Percentiles rank a stretch among this genome's conserved stretches.
These are phyloP conservation scores for Simalia tracyae DNA, from an alignment of 2,797 vertebrate species.

Conservation along the genomic window DNA sequence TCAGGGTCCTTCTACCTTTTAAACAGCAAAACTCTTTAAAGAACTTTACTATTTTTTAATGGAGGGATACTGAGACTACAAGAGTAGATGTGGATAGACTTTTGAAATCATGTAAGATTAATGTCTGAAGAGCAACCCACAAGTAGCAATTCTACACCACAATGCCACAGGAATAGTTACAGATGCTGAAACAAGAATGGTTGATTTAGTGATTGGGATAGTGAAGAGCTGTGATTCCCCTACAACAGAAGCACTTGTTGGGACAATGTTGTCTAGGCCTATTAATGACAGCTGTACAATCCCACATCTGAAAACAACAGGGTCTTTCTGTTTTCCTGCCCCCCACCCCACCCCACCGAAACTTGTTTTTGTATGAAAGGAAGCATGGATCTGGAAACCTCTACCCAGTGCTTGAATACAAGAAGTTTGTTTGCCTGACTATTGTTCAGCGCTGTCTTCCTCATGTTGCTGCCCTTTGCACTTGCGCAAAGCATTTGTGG, in stretches of 20 bases:
- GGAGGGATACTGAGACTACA: neutral
- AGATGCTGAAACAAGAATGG: conserved; percentile 3
- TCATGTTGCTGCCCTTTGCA: conserved; percentile 9
- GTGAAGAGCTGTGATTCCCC: neutral
- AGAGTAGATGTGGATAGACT: neutral
- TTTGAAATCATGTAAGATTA: neutral
- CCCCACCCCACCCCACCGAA: neutral
- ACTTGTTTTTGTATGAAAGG: conserved; percentile 29
- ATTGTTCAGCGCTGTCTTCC: conserved; percentile 66
- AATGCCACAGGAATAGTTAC: neutral
- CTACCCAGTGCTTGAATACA: neutral
- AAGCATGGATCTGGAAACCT: neutral
- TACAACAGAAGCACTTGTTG: conserved; percentile 33
- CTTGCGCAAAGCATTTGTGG: neutral
- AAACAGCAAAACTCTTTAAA: neutral
- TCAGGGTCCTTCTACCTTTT: neutral
- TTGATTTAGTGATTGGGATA: conserved; percentile 11
- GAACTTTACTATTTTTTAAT: neutral
- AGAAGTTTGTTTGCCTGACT: neutral
- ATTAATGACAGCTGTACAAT: conserved; percentile 33
- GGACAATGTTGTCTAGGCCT: conserved; percentile 36
- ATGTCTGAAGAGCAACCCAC: neutral
- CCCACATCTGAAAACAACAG: conserved; percentile 18
- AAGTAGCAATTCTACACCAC: neutral
- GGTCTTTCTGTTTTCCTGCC: conserved; percentile 10